A percentile compares a stretch with the other conserved stretches of the same genome.
Conservation (phyloP, 2,888 invertebrate species). For the Drosophila subquinaria region DNA sequence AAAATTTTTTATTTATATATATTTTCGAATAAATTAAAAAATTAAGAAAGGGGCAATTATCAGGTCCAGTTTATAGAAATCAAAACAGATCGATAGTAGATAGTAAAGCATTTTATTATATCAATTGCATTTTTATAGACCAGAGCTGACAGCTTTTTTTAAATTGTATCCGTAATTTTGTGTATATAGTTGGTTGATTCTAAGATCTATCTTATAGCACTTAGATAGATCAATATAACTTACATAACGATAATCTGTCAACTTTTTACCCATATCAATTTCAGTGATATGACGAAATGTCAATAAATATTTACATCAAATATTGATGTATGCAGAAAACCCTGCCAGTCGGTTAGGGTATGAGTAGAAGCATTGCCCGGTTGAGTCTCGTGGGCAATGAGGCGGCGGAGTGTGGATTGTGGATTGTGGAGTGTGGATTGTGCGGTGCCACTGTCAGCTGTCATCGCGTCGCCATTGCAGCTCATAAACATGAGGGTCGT, state of each 20-base stretch:
- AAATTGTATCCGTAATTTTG: no score
- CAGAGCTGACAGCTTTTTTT: no score
- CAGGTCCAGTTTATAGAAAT: no score
- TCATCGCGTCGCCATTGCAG: constrained; percentile 71
- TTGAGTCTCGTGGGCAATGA: constrained; percentile 19
- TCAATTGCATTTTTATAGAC: no score
- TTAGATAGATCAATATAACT: not conserved
- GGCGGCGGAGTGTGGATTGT: not conserved
- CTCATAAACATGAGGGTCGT: constrained; percentile 59
- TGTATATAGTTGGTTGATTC: no score
- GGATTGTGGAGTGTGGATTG: not conserved
- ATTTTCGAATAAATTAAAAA: no score
- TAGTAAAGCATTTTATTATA: no score
- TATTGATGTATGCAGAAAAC: not conserved
- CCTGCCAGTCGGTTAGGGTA: constrained; percentile 6
- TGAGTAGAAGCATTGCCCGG: constrained; percentile 5
- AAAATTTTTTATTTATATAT: no score
- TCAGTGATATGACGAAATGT: not conserved
- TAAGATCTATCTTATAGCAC: no score
- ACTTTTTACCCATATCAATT: not conserved
- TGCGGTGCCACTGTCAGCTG: constrained; percentile 55
- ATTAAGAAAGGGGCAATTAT: no score
- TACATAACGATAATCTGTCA: not conserved
- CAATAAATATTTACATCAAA: not conserved
- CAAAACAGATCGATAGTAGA: no score